Base-by-base conservation (phyloP, 1,140 invertebrate genomes). In the Semibalanus balanoides region DNA sequence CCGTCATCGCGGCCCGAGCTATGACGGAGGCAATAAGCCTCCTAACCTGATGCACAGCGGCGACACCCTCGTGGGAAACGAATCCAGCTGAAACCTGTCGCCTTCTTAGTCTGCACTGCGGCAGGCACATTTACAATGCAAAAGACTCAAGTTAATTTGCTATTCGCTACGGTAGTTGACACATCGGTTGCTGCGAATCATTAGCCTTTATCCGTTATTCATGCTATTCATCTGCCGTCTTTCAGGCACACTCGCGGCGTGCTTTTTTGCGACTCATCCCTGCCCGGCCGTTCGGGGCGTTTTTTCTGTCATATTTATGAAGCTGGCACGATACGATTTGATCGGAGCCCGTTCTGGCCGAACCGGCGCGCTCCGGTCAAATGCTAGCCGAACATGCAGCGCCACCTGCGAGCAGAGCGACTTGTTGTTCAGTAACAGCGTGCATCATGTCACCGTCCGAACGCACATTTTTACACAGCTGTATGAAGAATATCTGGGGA, bases 61-160 rank as follows among this genome's bases (percentile, higher is more conserved):
- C 22, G 51, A 14, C 14, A 64, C 11, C 1, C 22, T 64, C 51
- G 51, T 64, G 51, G 51, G 51, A 64, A 64, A 14, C 22, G 9
- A 1, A 40, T 7, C 51, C 1, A 7, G 11, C 9, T 25, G 1
- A 64, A 64, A 64, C 51, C 51, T 19, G 51, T 64, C 22, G 7
- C 51, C 22, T 1, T 64, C 14, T 7, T 19, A 64, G 22, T 64
- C 1, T 19, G 14, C 14, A 1, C 14, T 19, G 51, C 11, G 51
- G 51, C 22, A 11, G 22, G 51, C 14, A 1, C 51, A 64, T 64
- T 64, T 64, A 64, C 51, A 64, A 64, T 64, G 51, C 51, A 64
- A 64, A 64, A 64, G 51, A 64, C 51, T 64, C 51, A 64, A 64
- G 51, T 64, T 64, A 64, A 64, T 64, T 64, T 64, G 51, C 51